Evolutionary conservation across 2,113 vertebrate species (phyloP), one percentile per base, ranked within the genome.

Genomic region (Macrotus californicus): DNA sequence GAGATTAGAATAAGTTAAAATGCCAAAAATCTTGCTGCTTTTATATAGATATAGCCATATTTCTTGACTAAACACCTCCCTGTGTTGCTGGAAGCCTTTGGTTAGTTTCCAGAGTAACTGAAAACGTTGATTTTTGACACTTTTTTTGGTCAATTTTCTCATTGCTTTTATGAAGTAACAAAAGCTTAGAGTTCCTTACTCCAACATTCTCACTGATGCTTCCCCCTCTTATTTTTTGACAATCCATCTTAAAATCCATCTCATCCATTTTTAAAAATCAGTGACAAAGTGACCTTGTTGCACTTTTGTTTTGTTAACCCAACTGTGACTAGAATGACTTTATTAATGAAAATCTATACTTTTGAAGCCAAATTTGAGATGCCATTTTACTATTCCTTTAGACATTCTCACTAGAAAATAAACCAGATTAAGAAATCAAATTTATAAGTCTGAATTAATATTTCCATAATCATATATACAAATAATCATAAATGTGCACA

Each of bases 281-380:
- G 2, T 88, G 3, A 76, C 39, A 52, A 70, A 18, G 15, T 88
- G 75, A 82, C 59, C 9, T 59, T 80, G 48, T 59, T 72, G 10
- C 9, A 79, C 84, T 84, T 92, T 87, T 91, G 13, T 87, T 96
- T 76, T 73, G 39, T 67, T 83, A 80, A n/a, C n/a, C 50, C 43
- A 76, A 56, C 31, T 76, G 21, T 75, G 56, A 24, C 48, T 89
- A 50, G 18, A 81, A 92, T n/a, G 29, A 46, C 48, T 80, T 88
- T 76, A 11, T 66, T 83, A 85, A 92, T 50, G n/a, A 81, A 92
- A 94, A 83, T 73, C 34, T 92, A 92, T 82, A 77, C 66, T 82
- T 94, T 82, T 92, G 31, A 88, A 92, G 26, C 16, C 39, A 91
- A 76, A 81, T 69, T 72, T 88, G 14, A 80, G 66, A 46, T 7